Evolutionary conservation across 1,140 invertebrate genomes (phyloP).

Genomic region (Drosophila funebris): DNA sequence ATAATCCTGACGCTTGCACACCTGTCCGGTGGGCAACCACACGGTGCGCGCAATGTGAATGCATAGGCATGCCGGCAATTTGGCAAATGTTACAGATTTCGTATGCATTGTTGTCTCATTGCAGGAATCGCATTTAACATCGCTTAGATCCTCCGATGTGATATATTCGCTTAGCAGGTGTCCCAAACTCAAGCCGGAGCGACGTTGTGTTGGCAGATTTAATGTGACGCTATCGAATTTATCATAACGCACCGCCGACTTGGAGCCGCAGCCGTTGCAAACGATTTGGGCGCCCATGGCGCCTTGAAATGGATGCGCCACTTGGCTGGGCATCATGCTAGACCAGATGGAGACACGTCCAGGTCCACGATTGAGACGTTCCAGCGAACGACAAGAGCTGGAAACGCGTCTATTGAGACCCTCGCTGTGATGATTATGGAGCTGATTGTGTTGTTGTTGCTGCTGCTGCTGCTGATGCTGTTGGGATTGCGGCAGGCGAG

Average conservation of each 20-base stretch:
- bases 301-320: slow-evolving; percentile 89
- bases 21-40: slow-evolving; percentile 90
- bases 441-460: slow-evolving; percentile 26
- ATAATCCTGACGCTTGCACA: slow-evolving; percentile 93
- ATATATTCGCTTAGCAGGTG: slow-evolving; percentile 92
- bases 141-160: slow-evolving; percentile 91
- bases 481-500: slow-evolving; percentile 47
- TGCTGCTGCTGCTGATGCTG: slow-evolving; percentile 12
- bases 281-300: slow-evolving; percentile 93
- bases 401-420: slow-evolving; percentile 72
- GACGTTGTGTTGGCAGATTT: slow-evolving; percentile 86
- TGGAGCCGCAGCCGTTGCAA: slow-evolving; percentile 91
- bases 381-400: slow-evolving; percentile 83
- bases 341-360: slow-evolving; percentile 82
- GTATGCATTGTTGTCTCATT: slow-evolving; percentile 87
- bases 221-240: slow-evolving; percentile 95
- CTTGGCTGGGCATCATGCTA: slow-evolving; percentile 84
- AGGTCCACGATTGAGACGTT: slow-evolving; percentile 80
- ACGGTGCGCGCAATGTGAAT: slow-evolving; percentile 94
- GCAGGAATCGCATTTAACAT: slow-evolving; percentile 93
- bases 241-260: slow-evolving; percentile 94
- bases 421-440: slow-evolving; percentile 36
- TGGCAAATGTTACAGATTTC: slow-evolving; percentile 94
- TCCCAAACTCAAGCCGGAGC: slow-evolving; percentile 82
- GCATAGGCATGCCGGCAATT: slow-evolving; percentile 85